Evolutionary conservation across 2,113 vertebrate species (phyloP), one percentile per base, ranked within the genome.

Genomic region (Hemiscyllium ocellatum): DNA sequence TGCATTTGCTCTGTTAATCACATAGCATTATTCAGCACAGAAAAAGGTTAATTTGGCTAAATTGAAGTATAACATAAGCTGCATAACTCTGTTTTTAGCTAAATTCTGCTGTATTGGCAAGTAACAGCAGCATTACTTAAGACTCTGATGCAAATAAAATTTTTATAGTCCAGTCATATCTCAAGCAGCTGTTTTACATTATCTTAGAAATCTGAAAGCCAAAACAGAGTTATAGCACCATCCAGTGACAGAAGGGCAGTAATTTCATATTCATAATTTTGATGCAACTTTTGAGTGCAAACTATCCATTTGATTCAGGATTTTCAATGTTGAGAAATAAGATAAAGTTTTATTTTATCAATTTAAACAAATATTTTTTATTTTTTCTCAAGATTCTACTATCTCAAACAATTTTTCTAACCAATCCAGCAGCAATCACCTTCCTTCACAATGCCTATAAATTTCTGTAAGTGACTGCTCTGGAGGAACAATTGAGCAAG

Each of bases 181-280:
- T 37, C 69, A 76, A 52, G 47, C 94, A 95, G 68, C 68, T 95
- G 93, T 72, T 95, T 72, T 10, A 4, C 68, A 95, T 95, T 95
- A 95, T 50, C 50, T 95, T 72, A 68, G 47, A 70, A 72, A 95
- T 61, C 42, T 33, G 37, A 95, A 69, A 5, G 42, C 22, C 94
- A 95, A 72, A 95, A 52, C 93, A 95, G 97, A 96, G 76, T 96
- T 97, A 96, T 96, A 98, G 95, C 97, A 96, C 97, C 97, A 98
- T 96, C 97, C 97, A 97, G 97, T 97, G 97, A 96, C 96, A 42
- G 95, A 95, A 65, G 95, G 42, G 94, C 47, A 72, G 42, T 24
- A 95, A 72, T 95, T 66, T 95, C 15, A 69, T 52, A 89, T 85
- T 47, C 37, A 86, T 33, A 89, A 65, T 85, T 29, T 85, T 86